Conservation (phyloP, 1,140 invertebrate genomes). For the Cydia fagiglandana region DNA sequence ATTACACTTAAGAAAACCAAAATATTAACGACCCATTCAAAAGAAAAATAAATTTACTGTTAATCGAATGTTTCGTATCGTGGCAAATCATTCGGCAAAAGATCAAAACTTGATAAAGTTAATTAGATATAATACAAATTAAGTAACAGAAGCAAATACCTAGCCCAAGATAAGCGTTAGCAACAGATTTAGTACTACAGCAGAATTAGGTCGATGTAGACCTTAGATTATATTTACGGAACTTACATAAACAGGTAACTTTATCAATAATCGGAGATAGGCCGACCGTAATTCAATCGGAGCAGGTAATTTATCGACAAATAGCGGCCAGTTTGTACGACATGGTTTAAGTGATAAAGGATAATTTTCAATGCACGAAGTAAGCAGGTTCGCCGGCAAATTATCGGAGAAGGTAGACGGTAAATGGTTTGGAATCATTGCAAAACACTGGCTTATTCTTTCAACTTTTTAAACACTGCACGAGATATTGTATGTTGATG, state of each 20-base stretch:
- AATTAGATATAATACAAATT: neutral
- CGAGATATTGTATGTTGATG: no score
- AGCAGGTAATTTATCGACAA: slow-evolving; percentile 38
- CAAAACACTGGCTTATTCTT: neutral
- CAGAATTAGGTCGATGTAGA: slow-evolving; percentile 39
- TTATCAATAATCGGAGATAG: slow-evolving; percentile 45
- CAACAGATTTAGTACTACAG: slow-evolving; percentile 15
- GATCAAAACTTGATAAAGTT: no score
- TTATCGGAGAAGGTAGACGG: neutral
- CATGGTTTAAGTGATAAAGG: slow-evolving; percentile 30
- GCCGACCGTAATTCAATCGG: slow-evolving; percentile 39
- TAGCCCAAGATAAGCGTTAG: neutral
- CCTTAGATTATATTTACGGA: slow-evolving; percentile 41
- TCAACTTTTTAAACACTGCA: neutral
- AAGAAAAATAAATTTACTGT: neutral
- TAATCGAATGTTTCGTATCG: neutral
- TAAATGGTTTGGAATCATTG: neutral
- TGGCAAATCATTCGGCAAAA: neutral
- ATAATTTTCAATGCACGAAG: slow-evolving; percentile 40
- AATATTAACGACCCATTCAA: neutral
- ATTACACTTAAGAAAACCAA: neutral
- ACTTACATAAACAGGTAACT: slow-evolving; percentile 41
- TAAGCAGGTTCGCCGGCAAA: slow-evolving; percentile 5
- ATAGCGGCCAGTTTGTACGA: slow-evolving; percentile 24
- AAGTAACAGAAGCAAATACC: slow-evolving; percentile 8